Percentiles rank a stretch among this genome's conserved stretches.
Evolutionary conservation across 2,113 vertebrate genomes (phyloP).

Genomic region (Coracopsis vasa): DNA sequence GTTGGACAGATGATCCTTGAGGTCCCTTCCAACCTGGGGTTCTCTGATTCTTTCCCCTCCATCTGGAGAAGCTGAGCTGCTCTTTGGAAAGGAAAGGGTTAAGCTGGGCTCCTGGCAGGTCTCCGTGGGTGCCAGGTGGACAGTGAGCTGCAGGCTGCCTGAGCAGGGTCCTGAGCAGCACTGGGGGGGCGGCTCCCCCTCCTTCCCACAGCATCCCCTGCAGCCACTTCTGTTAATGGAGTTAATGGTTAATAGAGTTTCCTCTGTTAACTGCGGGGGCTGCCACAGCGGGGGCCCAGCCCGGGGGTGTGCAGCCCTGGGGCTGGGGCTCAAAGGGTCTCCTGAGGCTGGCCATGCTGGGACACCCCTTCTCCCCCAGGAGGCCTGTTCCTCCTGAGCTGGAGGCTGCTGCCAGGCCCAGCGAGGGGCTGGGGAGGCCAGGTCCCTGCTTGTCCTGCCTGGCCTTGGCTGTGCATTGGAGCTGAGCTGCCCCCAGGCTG

Average conservation of each 20-base stretch:
- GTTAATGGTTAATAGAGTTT: constrained; percentile 43
- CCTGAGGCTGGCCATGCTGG: neutral
- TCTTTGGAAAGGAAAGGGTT: neutral
- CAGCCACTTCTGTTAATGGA: neutral
- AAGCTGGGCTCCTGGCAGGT: neutral
- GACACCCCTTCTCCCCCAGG: neutral
- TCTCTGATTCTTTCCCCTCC: neutral
- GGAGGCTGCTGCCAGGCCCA: neutral
- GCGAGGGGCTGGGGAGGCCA: too few relatives aligned
- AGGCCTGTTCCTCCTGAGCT: neutral
- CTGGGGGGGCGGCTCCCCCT: neutral
- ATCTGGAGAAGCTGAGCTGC: neutral
- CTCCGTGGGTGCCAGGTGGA: neutral
- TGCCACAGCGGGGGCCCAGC: neutral
- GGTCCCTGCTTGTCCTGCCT: neutral
- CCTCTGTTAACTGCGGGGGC: neutral
- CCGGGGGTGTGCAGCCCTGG: neutral
- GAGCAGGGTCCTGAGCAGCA: neutral
- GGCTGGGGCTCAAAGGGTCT: neutral
- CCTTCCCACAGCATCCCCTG: neutral
- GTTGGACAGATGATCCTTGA: neutral
- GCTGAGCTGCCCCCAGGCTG: neutral
- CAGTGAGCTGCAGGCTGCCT: neutral
- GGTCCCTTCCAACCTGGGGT: neutral
- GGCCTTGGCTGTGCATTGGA: neutral